Evolutionary conservation across 2,888 invertebrate species (phyloP), one percentile per base, ranked within the genome.

Genomic region (Cepaea hortensis): DNA sequence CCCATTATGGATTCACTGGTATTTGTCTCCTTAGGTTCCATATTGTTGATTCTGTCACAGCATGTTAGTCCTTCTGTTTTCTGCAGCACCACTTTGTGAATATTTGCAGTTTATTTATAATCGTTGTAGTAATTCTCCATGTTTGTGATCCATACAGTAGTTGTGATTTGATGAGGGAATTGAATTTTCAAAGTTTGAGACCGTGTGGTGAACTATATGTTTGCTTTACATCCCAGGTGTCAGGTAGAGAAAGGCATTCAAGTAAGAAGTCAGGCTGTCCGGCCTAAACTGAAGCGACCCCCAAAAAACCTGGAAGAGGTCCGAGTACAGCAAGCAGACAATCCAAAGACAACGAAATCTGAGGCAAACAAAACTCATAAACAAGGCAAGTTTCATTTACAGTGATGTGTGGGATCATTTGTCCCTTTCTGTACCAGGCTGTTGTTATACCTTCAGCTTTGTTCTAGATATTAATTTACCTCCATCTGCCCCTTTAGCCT

Each of bases 241-340:
- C 91, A 91, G 86, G 88, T 92, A 75, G 87, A 87, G 48, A 89
- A 85, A 76, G 89, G 88, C 5, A 65, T 85, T 35, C 50, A 81
- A 61, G 68, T 85, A 11, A 90, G 90, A 68, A 85, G 86, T 72
- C 91, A 90, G 87, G 91, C 91, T 23, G 90, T 90, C 48, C 90
- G 91, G 6, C 87, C 89, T 73, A 90, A 89, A 83, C 70, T 90
- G 72, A 91, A 91, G 73, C 85, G 90, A 79, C 90, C 91, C 70
- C 76, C 86, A 3, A 84, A 90, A 55, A 85, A 89, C 68, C 82
- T 89, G 50, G 92, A 91, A 84, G 92, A 91, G 79, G 90, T 91
- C 9, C 90, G 90, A 46, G 91, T 91, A 3, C 87, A 88, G 18
- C 86, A 88, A 4, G 18, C 20, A 46, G 68, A 84, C 3, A 18